Evolutionary conservation across 2,888 invertebrate species (phyloP).

Genomic region (Eristalis tenax): DNA sequence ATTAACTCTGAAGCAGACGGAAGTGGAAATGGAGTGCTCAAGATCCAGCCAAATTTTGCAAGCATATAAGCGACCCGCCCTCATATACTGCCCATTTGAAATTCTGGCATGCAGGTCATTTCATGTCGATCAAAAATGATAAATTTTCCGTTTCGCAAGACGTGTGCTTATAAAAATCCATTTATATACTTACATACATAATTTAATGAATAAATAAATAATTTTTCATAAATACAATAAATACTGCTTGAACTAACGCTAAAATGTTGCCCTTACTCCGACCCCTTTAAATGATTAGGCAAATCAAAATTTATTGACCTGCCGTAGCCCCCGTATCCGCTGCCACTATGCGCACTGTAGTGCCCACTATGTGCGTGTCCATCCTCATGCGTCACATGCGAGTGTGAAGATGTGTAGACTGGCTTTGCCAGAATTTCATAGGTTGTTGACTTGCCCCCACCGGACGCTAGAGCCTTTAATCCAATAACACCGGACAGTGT

Average conservation of each 20-base stretch:
- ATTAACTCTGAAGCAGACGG: no score
- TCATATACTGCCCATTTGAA: no score
- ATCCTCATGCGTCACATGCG: slow-evolving; percentile 84
- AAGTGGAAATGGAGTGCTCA: no score
- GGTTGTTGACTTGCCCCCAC: slow-evolving; percentile 88
- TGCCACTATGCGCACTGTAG: slow-evolving; percentile 81
- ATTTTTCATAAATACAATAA: slow-evolving; percentile 46
- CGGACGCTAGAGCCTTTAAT: slow-evolving; percentile 86
- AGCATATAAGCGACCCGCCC: no score
- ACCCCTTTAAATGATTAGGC: slow-evolving; percentile 73
- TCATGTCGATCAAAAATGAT: no score
- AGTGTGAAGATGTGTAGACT: slow-evolving; percentile 86
- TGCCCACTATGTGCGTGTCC: slow-evolving; percentile 80
- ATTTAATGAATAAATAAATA: background rate
- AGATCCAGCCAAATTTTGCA: no score
- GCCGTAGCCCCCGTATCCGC: slow-evolving; percentile 83
- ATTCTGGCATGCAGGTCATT: no score
- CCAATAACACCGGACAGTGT: slow-evolving; percentile 90
- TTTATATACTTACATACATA: background rate
- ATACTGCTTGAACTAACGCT: slow-evolving; percentile 15
- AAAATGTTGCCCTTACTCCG: background rate
- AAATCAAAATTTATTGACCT: slow-evolving; percentile 77
- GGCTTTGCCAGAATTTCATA: slow-evolving; percentile 93
- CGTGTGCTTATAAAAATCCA: background rate
- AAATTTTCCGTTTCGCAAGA: no score